Percentiles rank a stretch among this genome's conserved stretches.
phyloP scores from a whole-genome alignment of 2,888 invertebrate species.

The Andrena hattorfiana region DNA sequence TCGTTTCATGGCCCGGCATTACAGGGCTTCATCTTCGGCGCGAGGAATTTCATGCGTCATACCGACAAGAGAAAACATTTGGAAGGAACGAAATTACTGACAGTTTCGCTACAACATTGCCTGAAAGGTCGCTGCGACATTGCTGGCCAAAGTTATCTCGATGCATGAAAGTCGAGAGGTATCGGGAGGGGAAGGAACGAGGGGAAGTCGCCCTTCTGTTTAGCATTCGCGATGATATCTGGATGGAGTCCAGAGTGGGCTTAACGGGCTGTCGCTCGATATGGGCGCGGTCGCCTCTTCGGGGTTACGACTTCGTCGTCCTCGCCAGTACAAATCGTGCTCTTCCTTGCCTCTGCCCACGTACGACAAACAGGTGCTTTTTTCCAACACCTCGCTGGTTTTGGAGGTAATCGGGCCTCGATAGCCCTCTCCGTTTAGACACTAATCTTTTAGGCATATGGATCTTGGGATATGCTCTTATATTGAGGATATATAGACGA shows the following conservation, averaged over 20 bases:
- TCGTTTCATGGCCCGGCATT: not conserved
- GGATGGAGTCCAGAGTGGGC: conserved; percentile 77
- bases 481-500: no score
- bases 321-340: conserved; percentile 62
- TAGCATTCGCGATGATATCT: conserved; percentile 83
- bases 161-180: conserved; percentile 41
- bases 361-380: conserved; percentile 56
- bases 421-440: not conserved
- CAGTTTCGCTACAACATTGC: not conserved
- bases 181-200: conserved; percentile 54
- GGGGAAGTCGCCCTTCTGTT: conserved; percentile 78
- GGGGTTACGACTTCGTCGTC: conserved; percentile 70
- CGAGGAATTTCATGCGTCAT: not conserved
- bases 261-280: conserved; percentile 80
- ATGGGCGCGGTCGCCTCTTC: conserved; percentile 79
- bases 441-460: not conserved
- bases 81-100: conserved; percentile 3
- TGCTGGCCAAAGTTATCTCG: conserved; percentile 37
- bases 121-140: conserved; percentile 27
- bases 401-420: not conserved
- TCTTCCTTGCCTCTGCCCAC: conserved; percentile 50
- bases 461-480: no score
- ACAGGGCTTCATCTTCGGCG: not conserved
- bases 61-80: not conserved
- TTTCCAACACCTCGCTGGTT: conserved; percentile 23